phyloP scores from a whole-genome alignment of 1,140 invertebrate species.

The Drosophila lacteicornis region DNA sequence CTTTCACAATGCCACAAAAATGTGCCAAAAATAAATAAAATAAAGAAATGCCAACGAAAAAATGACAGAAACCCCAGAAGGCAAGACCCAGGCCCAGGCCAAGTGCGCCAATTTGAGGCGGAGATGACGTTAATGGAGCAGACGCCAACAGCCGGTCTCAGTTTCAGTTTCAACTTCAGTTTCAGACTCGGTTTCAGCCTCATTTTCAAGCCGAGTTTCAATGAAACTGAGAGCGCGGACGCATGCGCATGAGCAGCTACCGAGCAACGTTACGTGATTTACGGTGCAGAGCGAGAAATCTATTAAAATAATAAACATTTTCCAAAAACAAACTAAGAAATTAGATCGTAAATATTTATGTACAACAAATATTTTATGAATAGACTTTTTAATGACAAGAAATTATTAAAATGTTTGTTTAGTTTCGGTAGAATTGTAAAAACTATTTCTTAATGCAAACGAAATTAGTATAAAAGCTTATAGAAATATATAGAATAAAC shows the following conservation, averaged over 20 bases:
- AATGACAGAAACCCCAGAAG: slow-evolving; percentile 30
- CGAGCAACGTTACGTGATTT: slow-evolving; percentile 65
- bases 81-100: slow-evolving; percentile 16
- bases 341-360: neutral
- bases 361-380: neutral
- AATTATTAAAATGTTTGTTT: too few species aligned
- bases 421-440: too few species aligned
- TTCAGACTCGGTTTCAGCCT: slow-evolving; percentile 10
- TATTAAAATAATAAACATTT: neutral
- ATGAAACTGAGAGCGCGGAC: slow-evolving; percentile 22
- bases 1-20: slow-evolving; percentile 64
- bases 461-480: too few species aligned
- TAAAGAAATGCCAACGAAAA: slow-evolving; percentile 12
- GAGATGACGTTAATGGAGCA: slow-evolving; percentile 68
- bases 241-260: slow-evolving; percentile 40
- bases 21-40: slow-evolving; percentile 56
- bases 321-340: neutral
- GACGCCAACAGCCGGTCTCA: slow-evolving; percentile 55
- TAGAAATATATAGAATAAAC: too few species aligned
- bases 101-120: slow-evolving; percentile 65
- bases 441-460: too few species aligned
- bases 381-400: too few species aligned
- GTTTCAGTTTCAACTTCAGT: slow-evolving; percentile 20
- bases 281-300: slow-evolving; percentile 5
- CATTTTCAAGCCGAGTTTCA: slow-evolving; percentile 12